phyloP scores from a whole-genome alignment of 2,113 vertebrate species.

The Holacanthus passer region DNA sequence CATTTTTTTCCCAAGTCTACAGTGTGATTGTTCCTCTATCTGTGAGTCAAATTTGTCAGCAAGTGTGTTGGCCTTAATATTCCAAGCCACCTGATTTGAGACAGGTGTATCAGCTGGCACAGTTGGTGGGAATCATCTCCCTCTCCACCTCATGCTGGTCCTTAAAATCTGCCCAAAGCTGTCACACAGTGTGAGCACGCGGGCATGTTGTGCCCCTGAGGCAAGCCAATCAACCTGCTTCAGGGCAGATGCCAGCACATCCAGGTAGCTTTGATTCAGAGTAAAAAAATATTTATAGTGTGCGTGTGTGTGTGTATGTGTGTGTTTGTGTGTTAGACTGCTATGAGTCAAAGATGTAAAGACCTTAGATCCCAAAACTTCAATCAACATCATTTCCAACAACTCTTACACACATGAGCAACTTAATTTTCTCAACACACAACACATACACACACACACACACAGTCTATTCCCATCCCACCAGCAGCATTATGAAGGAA shows the following conservation, averaged over 20 bases:
- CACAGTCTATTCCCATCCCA: background rate
- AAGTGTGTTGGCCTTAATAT: constrained; percentile 21
- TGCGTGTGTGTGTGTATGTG: background rate
- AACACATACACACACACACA: constrained; percentile 3
- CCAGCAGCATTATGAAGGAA: background rate
- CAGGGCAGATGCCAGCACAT: background rate
- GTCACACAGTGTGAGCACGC: background rate
- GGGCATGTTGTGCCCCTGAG: background rate
- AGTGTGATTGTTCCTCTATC: background rate
- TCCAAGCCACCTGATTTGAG: background rate
- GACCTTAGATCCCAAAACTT: background rate
- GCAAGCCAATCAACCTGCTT: constrained; percentile 6
- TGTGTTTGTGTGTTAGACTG: background rate
- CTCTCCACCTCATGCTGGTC: constrained; percentile 7
- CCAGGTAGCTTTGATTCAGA: background rate
- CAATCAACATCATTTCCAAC: background rate
- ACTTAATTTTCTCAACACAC: background rate
- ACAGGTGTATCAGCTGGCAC: background rate
- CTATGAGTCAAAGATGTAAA: background rate
- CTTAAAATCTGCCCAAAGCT: background rate
- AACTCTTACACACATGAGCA: background rate
- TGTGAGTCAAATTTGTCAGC: constrained; percentile 6
- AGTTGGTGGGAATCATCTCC: constrained; percentile 2
- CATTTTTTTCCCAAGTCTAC: background rate
- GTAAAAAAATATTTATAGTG: too few relatives aligned